Base-by-base conservation (phyloP, 2,797 vertebrate genomes). In the Poeciliopsis paucimaculata region DNA sequence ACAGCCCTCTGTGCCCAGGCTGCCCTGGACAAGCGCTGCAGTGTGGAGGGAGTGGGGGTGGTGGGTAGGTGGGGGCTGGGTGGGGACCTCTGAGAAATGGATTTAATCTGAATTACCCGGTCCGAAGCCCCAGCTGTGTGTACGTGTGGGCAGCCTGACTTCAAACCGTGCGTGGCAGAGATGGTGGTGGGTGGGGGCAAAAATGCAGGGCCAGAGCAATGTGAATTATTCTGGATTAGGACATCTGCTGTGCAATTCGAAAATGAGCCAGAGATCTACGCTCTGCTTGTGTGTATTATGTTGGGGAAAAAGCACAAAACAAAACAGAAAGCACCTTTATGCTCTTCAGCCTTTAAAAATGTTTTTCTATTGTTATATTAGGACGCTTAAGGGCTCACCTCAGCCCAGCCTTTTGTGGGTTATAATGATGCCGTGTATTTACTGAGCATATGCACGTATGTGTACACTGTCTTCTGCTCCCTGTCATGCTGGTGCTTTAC, bases 181-280 rank as follows among this genome's bases (percentile, higher is more conserved):
- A 85, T 84, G 88, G 87, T 88, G 86, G 90, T 83, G 86, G 89
- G 91, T 77, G 91, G 91, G 90, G 87, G 82, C 82, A 92, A 88
- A 93, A 94, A 93, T 95, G 88, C 91, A 89, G 88, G 90, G 92
- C 93, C 94, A 23, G 84, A 92, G 95, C 93, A 90, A 94, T 94
- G 93, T 95, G 93, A 95, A 95, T 95, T 94, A 95, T 93, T 93
- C 87, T 95, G 95, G 95, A 96, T 96, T 96, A 96, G 95, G 93
- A 94, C 94, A 96, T 95, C 95, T 95, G 93, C 92, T 94, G 88
- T 93, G 91, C 91, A 92, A 93, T 95, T 94, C 91, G 87, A 91
- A 94, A 95, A 94, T 92, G 88, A 93, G 86, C 80, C 71, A 77
- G 86, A 93, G 89, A 93, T 93, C 64, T 89, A 91, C 84, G 83